These are phyloP conservation scores for Sphenopsis melanotis DNA, from an alignment of 2,797 vertebrate species.

Conservation along the genomic window DNA sequence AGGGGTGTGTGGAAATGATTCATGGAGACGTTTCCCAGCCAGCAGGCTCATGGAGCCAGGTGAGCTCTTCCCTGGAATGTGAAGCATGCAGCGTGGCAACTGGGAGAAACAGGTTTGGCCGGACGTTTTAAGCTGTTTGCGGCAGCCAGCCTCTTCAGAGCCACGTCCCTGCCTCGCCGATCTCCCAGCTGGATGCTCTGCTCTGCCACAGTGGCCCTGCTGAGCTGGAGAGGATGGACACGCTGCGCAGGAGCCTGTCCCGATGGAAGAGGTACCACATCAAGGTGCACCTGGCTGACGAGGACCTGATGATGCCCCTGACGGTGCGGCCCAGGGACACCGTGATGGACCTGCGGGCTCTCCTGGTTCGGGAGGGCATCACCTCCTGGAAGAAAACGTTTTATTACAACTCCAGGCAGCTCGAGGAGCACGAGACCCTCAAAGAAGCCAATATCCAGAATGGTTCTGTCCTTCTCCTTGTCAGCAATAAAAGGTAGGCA, in stretches of 20 bases:
- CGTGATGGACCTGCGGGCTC: constrained; percentile 76
- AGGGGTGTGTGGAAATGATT: constrained; percentile 52
- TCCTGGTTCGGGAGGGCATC: constrained; percentile 74
- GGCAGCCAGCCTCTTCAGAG: constrained; percentile 15
- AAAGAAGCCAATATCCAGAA: constrained; percentile 76
- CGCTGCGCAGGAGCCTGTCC: constrained; percentile 72
- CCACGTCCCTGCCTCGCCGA: not conserved
- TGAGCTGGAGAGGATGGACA: constrained; percentile 61
- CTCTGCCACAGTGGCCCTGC: not conserved
- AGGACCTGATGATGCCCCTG: constrained; percentile 73
- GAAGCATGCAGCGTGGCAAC: constrained; percentile 14
- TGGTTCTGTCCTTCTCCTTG: constrained; percentile 76
- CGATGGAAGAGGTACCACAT: constrained; percentile 78
- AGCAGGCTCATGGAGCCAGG: constrained; percentile 38
- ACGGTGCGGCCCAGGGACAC: constrained; percentile 75
- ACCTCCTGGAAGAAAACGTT: constrained; percentile 79
- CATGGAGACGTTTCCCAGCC: constrained; percentile 34
- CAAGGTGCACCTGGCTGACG: constrained; percentile 75
- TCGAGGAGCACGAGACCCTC: constrained; percentile 76
- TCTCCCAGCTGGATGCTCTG: constrained; percentile 2
- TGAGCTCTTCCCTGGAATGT: constrained; percentile 61
- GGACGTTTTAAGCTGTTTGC: not conserved
- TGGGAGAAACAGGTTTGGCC: constrained; percentile 62
- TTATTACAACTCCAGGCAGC: constrained; percentile 77
- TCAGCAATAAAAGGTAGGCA: constrained; percentile 68